Evolutionary conservation across 2,888 invertebrate species (phyloP), one percentile per base, ranked within the genome.

Genomic region (Stenchaetothrips biformis): DNA sequence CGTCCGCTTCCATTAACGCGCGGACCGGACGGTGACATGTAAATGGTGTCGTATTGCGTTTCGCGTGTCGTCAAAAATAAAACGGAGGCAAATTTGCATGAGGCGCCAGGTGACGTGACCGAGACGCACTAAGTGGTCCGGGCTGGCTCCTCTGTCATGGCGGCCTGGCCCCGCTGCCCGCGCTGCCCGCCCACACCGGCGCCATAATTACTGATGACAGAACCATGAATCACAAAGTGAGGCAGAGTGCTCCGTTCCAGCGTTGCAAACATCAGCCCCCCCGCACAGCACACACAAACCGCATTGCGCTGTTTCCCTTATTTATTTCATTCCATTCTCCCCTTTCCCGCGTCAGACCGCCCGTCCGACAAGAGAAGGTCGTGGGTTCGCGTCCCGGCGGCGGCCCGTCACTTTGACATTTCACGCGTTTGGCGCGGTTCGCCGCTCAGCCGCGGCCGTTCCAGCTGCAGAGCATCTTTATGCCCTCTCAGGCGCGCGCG

Each of bases 141-240:
- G 37, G 37, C 37, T 37, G 37, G 37, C 37, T 37, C 37, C 37
- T 37, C 37, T 37, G 37, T 37, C 37, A 37, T 37, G 37, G 37
- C 2, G 37, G 37, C 37, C 37, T 53, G 53, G 37, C 53, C 53
- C 16, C 2, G 13, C 25, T 74, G 67, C 67, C 67, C 59, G 4
- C 25, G 67, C 21, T 25, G 53, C 16, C 53, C 53, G 37, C 37
- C 37, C 37, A 37, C 37, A 53, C 53, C 13, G 67, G 21, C 7
- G 21, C 67, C 67, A 21, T 74, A 74, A 74, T 74, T 74, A 74
- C 67, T 25, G 8, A 25, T 74, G 67, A 74, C 67, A 74, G 67
- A 21, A 21, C 67, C 67, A 74, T 74, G 67, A 74, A 25, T 74
- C 67, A 74, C 67, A 74, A 25, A 74, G 67, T 74, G 67, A 53